phyloP scores from a whole-genome alignment of 2,888 invertebrate genomes.

The Dichetophora obliterata region DNA sequence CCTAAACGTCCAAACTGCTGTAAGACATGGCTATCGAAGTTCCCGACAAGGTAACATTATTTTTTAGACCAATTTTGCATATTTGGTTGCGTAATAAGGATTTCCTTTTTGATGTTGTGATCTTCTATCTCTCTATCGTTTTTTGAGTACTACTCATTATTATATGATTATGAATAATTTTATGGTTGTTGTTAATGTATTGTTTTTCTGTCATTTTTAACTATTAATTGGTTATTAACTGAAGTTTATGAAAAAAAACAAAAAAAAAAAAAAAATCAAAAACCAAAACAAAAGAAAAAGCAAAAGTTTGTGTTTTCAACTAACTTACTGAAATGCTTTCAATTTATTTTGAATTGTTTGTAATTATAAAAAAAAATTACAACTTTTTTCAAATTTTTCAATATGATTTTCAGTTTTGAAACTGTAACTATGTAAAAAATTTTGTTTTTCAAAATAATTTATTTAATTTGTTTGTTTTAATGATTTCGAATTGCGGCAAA shows the following conservation, averaged over 20 bases:
- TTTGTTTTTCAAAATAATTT: too few relatives aligned
- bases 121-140: slow-evolving; percentile 55
- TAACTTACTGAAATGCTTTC: not conserved
- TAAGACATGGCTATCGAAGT: slow-evolving; percentile 93
- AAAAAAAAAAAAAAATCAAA: not conserved
- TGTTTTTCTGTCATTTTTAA: slow-evolving; percentile 9
- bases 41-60: slow-evolving; percentile 80
- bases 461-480: too few relatives aligned
- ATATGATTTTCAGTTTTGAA: not conserved
- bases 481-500: too few relatives aligned
- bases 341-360: slow-evolving; percentile 14
- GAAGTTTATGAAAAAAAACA: slow-evolving; percentile 6
- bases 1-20: slow-evolving; percentile 88
- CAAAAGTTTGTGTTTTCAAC: not conserved
- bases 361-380: not conserved
- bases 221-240: slow-evolving; percentile 30
- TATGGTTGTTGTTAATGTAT: slow-evolving; percentile 10
- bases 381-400: not conserved
- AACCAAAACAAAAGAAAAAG: not conserved
- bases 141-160: slow-evolving; percentile 49
- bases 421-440: not conserved
- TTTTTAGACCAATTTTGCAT: slow-evolving; percentile 33
- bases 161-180: slow-evolving; percentile 44
- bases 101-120: slow-evolving; percentile 71
- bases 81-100: slow-evolving; percentile 58